Conservation (phyloP, 2,888 invertebrate genomes). For the Athrips mouffetella region DNA sequence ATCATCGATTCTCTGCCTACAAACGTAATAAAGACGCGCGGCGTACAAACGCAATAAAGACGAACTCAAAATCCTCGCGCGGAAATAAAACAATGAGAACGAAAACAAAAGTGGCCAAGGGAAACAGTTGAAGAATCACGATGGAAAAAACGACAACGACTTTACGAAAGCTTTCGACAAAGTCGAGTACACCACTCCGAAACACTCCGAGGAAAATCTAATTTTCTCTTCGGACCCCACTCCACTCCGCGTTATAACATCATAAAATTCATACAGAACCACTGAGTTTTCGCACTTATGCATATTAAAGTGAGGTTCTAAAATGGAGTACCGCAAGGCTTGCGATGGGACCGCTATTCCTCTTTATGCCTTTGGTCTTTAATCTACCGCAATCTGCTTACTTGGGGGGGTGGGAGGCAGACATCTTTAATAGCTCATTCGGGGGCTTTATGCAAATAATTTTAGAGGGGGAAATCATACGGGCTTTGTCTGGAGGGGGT, state of each 20-base stretch:
- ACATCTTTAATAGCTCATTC: slow-evolving; percentile 78
- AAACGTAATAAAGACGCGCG: slow-evolving; percentile 46
- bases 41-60: slow-evolving; percentile 48
- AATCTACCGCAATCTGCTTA: slow-evolving; percentile 78
- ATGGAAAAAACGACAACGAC: slow-evolving; percentile 49
- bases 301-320: slow-evolving; percentile 56
- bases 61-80: slow-evolving; percentile 39
- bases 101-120: slow-evolving; percentile 62
- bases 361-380: slow-evolving; percentile 74
- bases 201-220: slow-evolving; percentile 70
- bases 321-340: slow-evolving; percentile 53
- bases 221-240: slow-evolving; percentile 69
- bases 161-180: slow-evolving; percentile 66
- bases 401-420: slow-evolving; percentile 60
- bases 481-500: slow-evolving; percentile 73
- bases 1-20: slow-evolving; percentile 39
- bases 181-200: slow-evolving; percentile 63
- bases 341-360: slow-evolving; percentile 44
- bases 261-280: slow-evolving; percentile 60
- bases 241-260: slow-evolving; percentile 54
- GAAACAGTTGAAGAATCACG: slow-evolving; percentile 65
- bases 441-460: slow-evolving; percentile 76
- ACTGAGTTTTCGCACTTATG: slow-evolving; percentile 62
- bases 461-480: slow-evolving; percentile 69
- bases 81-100: slow-evolving; percentile 60